phyloP scores from a whole-genome alignment of 2,113 vertebrate genomes.

The Oreochromis spilurus region DNA sequence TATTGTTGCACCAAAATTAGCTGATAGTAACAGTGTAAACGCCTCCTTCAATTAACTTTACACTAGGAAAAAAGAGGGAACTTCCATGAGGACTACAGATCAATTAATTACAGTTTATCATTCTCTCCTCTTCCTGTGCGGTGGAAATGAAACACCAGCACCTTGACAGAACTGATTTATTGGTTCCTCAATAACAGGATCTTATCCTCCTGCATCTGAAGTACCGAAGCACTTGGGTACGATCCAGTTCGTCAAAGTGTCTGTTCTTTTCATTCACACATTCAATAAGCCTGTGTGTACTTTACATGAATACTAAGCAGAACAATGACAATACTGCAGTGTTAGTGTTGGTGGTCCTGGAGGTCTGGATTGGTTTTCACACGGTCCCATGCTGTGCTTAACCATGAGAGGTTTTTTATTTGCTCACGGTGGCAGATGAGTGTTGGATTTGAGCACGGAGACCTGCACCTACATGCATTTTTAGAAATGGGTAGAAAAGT shows the following conservation, averaged over 20 bases:
- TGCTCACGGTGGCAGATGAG: neutral
- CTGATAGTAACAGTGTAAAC: slow-evolving; percentile 4
- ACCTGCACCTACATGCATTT: neutral
- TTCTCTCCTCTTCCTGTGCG: slow-evolving; percentile 4
- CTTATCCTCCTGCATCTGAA: slow-evolving; percentile 14
- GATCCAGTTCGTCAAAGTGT: neutral
- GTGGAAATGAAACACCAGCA: slow-evolving; percentile 53
- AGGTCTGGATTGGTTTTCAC: neutral
- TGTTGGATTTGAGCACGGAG: neutral
- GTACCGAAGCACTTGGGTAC: neutral
- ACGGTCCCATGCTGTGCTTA: neutral
- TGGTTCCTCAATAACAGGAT: slow-evolving; percentile 7
- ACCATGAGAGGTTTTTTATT: neutral
- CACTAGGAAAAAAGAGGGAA: neutral
- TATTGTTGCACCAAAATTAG: neutral
- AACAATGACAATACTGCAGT: neutral
- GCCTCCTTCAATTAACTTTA: slow-evolving; percentile 40
- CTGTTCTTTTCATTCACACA: neutral
- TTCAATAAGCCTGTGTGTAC: neutral
- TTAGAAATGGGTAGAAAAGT: neutral
- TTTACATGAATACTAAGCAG: neutral
- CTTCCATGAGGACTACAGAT: slow-evolving; percentile 22
- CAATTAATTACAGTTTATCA: slow-evolving; percentile 57
- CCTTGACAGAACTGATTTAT: slow-evolving; percentile 56
- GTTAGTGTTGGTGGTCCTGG: neutral